Evolutionary conservation across 2,797 vertebrate genomes (phyloP).

Genomic region (Nasua narica): DNA sequence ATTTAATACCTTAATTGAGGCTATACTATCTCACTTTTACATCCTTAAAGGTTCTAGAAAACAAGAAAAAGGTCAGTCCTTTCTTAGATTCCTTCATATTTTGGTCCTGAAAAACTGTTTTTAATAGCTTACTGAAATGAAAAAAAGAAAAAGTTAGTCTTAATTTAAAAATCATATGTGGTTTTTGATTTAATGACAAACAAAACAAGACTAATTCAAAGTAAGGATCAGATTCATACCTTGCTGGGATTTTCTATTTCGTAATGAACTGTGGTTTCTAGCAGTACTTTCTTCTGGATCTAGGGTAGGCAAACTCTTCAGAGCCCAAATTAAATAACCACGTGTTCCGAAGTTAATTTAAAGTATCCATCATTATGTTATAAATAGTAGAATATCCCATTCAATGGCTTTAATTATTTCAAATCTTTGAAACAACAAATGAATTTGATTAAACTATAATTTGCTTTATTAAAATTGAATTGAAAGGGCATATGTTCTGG

Average conservation of each 20-base stretch:
- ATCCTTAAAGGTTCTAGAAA: not conserved
- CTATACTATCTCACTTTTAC: not conserved
- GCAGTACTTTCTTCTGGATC: not conserved
- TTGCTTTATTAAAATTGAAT: slow-evolving; percentile 49
- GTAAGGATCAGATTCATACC: not conserved
- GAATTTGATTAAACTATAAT: slow-evolving; percentile 45
- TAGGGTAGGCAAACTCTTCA: not conserved
- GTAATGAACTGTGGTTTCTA: not conserved
- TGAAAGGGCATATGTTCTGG: not conserved
- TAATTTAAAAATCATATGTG: slow-evolving; percentile 25
- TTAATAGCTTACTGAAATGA: not conserved
- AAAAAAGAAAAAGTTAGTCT: not conserved
- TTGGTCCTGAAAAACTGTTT: not conserved
- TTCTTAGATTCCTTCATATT: not conserved
- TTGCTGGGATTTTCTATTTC: not conserved
- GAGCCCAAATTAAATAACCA: slow-evolving; percentile 4
- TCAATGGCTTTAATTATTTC: slow-evolving; percentile 41
- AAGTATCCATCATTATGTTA: slow-evolving; percentile 28
- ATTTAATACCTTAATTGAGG: not conserved
- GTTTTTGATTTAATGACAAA: slow-evolving; percentile 41
- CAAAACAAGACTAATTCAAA: slow-evolving; percentile 8
- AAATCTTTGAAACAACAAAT: slow-evolving; percentile 49
- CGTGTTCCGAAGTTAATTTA: slow-evolving; percentile 49
- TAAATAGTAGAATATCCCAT: slow-evolving; percentile 2
- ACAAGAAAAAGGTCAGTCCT: not conserved